Evolutionary conservation across 1,140 invertebrate species (phyloP), one percentile per base, ranked within the genome.

Genomic region (Aethina tumida): DNA sequence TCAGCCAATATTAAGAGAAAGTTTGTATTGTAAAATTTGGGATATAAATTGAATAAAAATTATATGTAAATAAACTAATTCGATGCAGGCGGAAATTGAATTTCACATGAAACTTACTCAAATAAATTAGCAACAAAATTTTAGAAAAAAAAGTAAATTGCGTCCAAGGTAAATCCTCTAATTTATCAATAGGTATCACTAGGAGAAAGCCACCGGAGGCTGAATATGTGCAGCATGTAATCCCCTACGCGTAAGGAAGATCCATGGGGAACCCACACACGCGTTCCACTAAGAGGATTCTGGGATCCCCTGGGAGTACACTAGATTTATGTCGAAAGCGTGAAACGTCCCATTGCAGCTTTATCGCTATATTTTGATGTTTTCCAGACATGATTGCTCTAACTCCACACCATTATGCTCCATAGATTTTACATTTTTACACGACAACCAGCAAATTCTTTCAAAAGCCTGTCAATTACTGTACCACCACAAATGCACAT

Each of bases 241-340:
- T 46, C 44, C 44, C 32, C 19, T n/a, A 27, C 31, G 47, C 47
- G 40, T 46, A 40, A 39, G 32, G 34, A 49, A 49, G 43, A 46
- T 46, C 43, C 43, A 39, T 42, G 32, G 40, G 43, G 43, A 49
- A 42, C 39, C 37, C 41, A 39, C 41, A 50, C 47, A 50, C 48
- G 44, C 44, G 37, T 43, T 37, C 31, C 44, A 34, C 45, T 50
- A 50, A 50, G 48, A 50, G 48, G 48, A 50, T 50, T 50, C 41
- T 28, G 22, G 31, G 35, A 47, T 46, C 48, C 45, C 48, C 17
- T 16, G 44, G 30, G 48, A 43, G 39, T 27, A 47, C 45, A 39
- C 44, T 42, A 50, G 48, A 50, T 50, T 50, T 50, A 50, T 50
- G 48, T 50, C 45, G 45, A 22, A 39, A 30, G 40, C 48, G 48